Base-by-base conservation (phyloP, 2,888 invertebrate species). In the Caenorhabditis angaria region DNA sequence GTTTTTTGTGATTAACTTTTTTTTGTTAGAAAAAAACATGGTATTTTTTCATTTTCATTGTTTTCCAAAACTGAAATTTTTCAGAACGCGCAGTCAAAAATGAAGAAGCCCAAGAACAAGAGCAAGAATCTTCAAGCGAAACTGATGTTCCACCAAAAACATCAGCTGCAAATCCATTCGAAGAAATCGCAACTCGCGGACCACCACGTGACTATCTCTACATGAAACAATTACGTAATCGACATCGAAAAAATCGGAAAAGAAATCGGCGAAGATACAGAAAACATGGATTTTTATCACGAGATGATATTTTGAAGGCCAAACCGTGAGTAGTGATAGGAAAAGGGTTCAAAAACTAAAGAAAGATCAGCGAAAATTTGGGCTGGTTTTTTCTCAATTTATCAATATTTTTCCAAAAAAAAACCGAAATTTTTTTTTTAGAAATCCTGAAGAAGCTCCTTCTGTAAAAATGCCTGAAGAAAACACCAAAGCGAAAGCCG, bases 121-220 rank as follows among this genome's bases (percentile, higher is more conserved):
- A 28, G 18, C 27, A 67, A 18, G 48, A 54, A 28, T 50, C 35
- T 14, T 47, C 57, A 35, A 58, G 41, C 1, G 62, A 62, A 54
- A 12, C 32, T 8, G 10, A 5, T 8, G 5, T 10, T 32, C 32
- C 32, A 32, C 10, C 29, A 56, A n/a, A 27, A 41, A 58, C 47
- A 18, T 70, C 73, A 27, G 63, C 61, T n/a, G 76, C 50, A n/a
- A 80, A 80, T 58, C 80, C 80, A 3, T 80, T 80, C 47, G 78
- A 78, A 64, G 80, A 80, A 50, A 78, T 80, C 5, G 77, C 78
- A 0, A 80, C 80, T 2, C 32, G 80, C 54, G 69, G 78, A 2
- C 80, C 80, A 32, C 76, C 80, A 14, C 69, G 48, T 20, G 65
- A 65, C 18, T 56, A 56, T 35, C 29, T 64, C 28, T 61, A 61